Conservation (phyloP, 2,797 vertebrate species). For the Ctenosaura bakeri region DNA sequence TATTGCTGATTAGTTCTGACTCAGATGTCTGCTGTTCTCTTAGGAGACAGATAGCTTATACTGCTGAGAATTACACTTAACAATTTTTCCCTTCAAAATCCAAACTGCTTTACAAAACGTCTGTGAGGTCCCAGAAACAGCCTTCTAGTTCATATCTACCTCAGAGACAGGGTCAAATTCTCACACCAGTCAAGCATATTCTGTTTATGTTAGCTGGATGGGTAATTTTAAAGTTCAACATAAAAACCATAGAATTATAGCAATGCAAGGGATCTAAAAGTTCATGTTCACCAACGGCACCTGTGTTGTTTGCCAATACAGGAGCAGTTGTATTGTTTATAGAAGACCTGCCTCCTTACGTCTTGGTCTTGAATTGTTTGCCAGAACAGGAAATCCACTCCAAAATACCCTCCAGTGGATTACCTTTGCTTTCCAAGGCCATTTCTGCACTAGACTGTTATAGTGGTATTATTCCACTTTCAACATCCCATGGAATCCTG, state of each 20-base stretch:
- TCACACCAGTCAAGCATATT: neutral
- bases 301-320: too few relatives aligned
- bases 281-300: neutral
- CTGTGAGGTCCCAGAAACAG: neutral
- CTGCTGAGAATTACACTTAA: neutral
- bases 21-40: conserved; percentile 18
- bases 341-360: too few relatives aligned
- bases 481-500: too few relatives aligned
- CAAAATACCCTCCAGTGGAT: neutral
- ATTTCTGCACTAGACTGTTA: too few relatives aligned
- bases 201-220: neutral
- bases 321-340: neutral
- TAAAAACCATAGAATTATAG: neutral
- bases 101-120: neutral
- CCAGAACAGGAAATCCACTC: neutral
- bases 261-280: neutral
- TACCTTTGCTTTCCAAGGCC: neutral
- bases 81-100: neutral
- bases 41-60: neutral
- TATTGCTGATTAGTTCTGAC: conserved; percentile 18
- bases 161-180: neutral
- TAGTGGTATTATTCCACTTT: too few relatives aligned
- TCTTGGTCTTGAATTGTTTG: too few relatives aligned
- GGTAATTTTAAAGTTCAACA: neutral
- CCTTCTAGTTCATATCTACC: neutral